Evolutionary conservation across 2,113 vertebrate genomes (phyloP), one percentile per base, ranked within the genome.

Genomic region (Neotragus moschatus): DNA sequence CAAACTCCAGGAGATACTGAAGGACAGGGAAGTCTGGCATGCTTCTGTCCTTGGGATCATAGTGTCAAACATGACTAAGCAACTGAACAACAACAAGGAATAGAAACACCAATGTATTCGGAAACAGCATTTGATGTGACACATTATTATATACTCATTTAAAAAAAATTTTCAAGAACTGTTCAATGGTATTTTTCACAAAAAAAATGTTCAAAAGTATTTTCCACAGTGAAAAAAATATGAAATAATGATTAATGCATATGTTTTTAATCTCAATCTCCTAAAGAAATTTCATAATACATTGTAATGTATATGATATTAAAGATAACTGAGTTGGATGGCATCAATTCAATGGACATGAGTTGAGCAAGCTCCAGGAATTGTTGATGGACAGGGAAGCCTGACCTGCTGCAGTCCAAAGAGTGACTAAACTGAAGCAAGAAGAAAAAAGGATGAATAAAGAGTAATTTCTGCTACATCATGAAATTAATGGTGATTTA

Each of bases 331-430:
- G 19, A 70, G n/a, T 39, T 36, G 66, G n/a, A 70, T 70, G 66
- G 5, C n/a, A 39, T 39, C 0, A 5, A 70, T 10, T 70, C 0
- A 0, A 23, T 39, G 66, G 19, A 23, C 10, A 70, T 23, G 10
- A 70, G 10, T 70, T 70, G 9, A 70, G 66, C n/a, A 70, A 36
- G n/a, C 66, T 39, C n/a, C 66, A 70, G 66, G 19, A 39, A 19
- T 70, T 39, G 19, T 6, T 70, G 66, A 39, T 39, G n/a, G 19
- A 70, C 0, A 1, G 66, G 10, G 19, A 70, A 70, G 10, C n/a
- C 19, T 70, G n/a, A 10, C 2, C 23, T 23, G 19, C 66, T 70
- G 5, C n/a, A 70, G 10, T 70, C 19, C 66, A 70, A 39, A 70
- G 10, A 23, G 66, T 39, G n/a, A 70, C 16, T n/a, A n/a, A 63